Percentiles rank a stretch among this genome's conserved stretches.
phyloP scores from a whole-genome alignment of 2,113 vertebrate species.

The Leptobrachium leishanense region DNA sequence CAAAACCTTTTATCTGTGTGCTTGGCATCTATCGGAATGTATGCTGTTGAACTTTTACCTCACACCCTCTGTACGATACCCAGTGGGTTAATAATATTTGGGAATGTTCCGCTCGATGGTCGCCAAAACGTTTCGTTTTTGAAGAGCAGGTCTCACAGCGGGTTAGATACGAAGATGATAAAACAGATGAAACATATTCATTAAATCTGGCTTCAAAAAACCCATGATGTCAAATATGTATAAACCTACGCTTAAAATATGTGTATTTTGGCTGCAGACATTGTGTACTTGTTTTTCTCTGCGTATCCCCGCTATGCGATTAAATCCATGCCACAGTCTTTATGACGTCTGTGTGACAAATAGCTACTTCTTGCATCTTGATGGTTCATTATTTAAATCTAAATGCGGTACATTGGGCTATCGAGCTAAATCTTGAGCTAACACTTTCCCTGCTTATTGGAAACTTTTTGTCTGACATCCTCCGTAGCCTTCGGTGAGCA shows the following conservation, averaged over 20 bases:
- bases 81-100: constrained; percentile 17
- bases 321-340: constrained; percentile 31
- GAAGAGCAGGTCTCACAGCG: constrained; percentile 38
- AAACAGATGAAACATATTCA: constrained; percentile 53
- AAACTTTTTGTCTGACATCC: constrained; percentile 32
- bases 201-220: constrained; percentile 54
- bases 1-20: too few species aligned
- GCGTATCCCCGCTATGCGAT: constrained; percentile 44
- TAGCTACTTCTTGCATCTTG: constrained; percentile 34
- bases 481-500: background rate
- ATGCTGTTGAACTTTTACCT: too few species aligned
- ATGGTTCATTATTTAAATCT: constrained; percentile 43
- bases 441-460: constrained; percentile 12
- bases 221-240: constrained; percentile 50
- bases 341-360: constrained; percentile 40
- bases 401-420: constrained; percentile 26
- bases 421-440: constrained; percentile 28
- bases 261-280: constrained; percentile 53
- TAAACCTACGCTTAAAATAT: constrained; percentile 53
- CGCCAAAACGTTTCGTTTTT: constrained; percentile 30
- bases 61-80: background rate
- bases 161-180: constrained; percentile 56
- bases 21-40: too few species aligned
- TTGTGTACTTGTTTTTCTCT: constrained; percentile 44
- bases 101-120: background rate